Evolutionary conservation across 2,888 invertebrate genomes (phyloP).

Genomic region (Ophion slaviceki): DNA sequence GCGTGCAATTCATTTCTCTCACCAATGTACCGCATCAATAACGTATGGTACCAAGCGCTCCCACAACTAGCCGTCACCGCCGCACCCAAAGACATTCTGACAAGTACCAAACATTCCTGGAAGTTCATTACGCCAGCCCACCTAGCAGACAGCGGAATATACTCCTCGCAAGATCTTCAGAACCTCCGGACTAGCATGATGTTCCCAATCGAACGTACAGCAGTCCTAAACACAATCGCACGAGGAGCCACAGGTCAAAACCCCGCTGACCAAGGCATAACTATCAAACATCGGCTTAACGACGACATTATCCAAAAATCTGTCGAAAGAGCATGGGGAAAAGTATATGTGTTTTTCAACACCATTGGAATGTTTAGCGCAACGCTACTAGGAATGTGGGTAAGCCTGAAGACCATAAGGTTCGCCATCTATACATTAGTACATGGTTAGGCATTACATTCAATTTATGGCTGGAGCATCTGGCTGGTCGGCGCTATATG

Average conservation of each 20-base stretch:
- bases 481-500: neutral
- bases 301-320: neutral
- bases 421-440: neutral
- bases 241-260: neutral
- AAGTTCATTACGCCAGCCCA: neutral
- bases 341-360: neutral
- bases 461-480: neutral
- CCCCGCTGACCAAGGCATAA: neutral
- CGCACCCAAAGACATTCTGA: neutral
- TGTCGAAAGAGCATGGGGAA: neutral
- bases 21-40: too few species aligned
- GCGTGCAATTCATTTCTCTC: too few species aligned
- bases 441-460: slow-evolving; percentile 2
- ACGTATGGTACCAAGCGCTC: neutral
- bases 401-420: neutral
- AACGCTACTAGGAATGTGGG: neutral
- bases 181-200: neutral
- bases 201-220: neutral
- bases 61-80: neutral
- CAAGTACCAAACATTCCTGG: neutral
- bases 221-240: neutral
- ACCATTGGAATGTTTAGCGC: neutral
- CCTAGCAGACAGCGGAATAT: neutral
- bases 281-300: neutral
- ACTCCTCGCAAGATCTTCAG: neutral